Evolutionary conservation across 2,113 vertebrate genomes (phyloP).

Genomic region (Phyllostomus discolor): DNA sequence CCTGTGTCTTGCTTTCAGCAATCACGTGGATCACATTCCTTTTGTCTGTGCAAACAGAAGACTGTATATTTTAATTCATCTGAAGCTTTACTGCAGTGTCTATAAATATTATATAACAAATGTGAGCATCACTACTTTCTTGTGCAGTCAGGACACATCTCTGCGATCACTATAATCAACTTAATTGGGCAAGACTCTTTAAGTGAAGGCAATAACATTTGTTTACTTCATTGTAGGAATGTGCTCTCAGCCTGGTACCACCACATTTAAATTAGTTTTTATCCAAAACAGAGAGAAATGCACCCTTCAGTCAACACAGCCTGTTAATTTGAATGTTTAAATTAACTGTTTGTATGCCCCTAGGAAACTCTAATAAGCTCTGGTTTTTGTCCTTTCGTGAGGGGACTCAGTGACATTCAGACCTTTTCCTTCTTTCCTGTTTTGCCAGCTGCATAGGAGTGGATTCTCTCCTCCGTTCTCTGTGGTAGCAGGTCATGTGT

Average conservation of each 20-base stretch:
- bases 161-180: conserved; percentile 74
- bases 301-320: conserved; percentile 61
- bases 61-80: conserved; percentile 66
- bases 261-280: conserved; percentile 70
- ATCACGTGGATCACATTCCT: conserved; percentile 58
- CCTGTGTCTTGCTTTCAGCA: conserved; percentile 42
- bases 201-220: conserved; percentile 74
- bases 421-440: neutral
- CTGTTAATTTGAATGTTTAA: conserved; percentile 63
- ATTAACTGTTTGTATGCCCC: neutral
- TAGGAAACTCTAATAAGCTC: neutral
- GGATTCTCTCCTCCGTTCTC: neutral
- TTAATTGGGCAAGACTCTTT: conserved; percentile 72
- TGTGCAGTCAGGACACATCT: conserved; percentile 67
- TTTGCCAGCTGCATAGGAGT: neutral
- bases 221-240: conserved; percentile 70
- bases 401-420: neutral
- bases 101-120: conserved; percentile 75
- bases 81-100: conserved; percentile 55
- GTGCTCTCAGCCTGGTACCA: conserved; percentile 57
- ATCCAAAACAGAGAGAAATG: conserved; percentile 66
- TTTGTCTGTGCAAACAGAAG: neutral
- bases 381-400: conserved; percentile 27
- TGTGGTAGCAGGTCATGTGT: neutral
- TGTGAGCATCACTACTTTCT: conserved; percentile 49